Percentiles rank a stretch among this genome's conserved stretches.
Conservation (phyloP, 2,888 invertebrate genomes). For the Tachina lurida region DNA sequence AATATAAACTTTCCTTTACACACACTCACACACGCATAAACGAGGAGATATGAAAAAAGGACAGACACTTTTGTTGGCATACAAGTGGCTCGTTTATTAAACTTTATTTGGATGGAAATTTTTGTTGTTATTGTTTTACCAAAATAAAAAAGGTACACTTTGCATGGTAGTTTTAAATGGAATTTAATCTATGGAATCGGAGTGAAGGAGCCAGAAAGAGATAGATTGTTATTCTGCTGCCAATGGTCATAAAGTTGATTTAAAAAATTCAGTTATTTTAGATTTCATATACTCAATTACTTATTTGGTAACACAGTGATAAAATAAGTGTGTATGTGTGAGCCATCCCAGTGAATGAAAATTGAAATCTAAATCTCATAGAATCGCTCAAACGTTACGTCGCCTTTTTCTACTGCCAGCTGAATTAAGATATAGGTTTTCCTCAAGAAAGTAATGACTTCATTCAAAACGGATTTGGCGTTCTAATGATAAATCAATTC, state of each 20-base stretch:
- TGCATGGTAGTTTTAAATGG: constrained; percentile 27
- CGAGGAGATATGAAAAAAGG: background rate
- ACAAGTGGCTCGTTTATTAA: constrained; percentile 71
- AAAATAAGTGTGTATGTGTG: background rate
- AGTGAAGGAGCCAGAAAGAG: background rate
- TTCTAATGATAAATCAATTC: no score
- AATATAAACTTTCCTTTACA: constrained; percentile 53
- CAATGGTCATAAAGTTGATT: constrained; percentile 63
- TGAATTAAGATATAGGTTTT: no score
- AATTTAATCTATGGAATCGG: constrained; percentile 37
- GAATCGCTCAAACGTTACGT: background rate
- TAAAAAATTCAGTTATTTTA: constrained; percentile 58
- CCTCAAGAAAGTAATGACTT: no score
- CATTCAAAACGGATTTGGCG: no score
- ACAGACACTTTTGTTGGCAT: constrained; percentile 57
- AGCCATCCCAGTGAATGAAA: background rate
- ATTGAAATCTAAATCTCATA: background rate
- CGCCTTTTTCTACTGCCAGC: background rate
- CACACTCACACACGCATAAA: background rate
- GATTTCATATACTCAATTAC: constrained; percentile 55
- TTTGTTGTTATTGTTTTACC: constrained; percentile 34
- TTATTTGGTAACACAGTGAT: background rate
- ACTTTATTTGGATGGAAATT: constrained; percentile 51
- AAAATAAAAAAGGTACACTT: constrained; percentile 12
- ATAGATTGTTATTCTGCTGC: constrained; percentile 38